These are phyloP conservation scores for Enteromius anoplus DNA, from an alignment of 2,797 vertebrate species.

Conservation along the genomic window DNA sequence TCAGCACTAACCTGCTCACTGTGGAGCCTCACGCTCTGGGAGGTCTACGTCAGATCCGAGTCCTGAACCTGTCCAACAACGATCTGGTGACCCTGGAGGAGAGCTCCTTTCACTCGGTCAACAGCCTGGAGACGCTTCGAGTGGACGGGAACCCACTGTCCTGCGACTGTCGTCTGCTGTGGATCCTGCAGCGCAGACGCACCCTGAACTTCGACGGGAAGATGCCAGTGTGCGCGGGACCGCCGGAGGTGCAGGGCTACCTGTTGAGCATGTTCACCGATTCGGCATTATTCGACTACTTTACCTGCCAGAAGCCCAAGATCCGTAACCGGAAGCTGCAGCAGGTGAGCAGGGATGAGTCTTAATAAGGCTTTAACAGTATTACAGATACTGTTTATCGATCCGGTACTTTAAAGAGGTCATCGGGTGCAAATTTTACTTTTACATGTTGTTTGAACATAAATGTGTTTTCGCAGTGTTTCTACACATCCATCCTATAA, in stretches of 20 bases:
- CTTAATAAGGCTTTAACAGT: not conserved
- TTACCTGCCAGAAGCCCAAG: constrained; percentile 95
- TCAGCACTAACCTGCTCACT: constrained; percentile 83
- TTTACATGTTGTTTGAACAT: no score
- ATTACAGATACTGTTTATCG: constrained; percentile 21
- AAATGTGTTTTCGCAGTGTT: no score
- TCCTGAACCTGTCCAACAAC: constrained; percentile 95
- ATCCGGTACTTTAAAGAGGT: no score
- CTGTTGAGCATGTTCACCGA: constrained; percentile 89
- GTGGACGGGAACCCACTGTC: constrained; percentile 94
- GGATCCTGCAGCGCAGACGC: constrained; percentile 95
- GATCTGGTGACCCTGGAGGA: constrained; percentile 92
- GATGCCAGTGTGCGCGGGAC: constrained; percentile 90
- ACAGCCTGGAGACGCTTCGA: constrained; percentile 93
- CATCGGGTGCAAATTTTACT: no score
- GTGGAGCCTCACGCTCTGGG: constrained; percentile 90
- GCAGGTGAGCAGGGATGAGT: constrained; percentile 71
- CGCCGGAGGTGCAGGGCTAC: constrained; percentile 89
- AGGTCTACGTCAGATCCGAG: constrained; percentile 91
- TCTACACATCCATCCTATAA: no score
- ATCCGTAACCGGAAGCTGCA: constrained; percentile 94
- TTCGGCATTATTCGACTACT: constrained; percentile 93
- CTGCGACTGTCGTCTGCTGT: constrained; percentile 97
- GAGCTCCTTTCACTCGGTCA: constrained; percentile 92
- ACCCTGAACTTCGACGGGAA: constrained; percentile 94